Base-by-base conservation (phyloP, 2,113 vertebrate genomes). In the Dipodomys spectabilis region DNA sequence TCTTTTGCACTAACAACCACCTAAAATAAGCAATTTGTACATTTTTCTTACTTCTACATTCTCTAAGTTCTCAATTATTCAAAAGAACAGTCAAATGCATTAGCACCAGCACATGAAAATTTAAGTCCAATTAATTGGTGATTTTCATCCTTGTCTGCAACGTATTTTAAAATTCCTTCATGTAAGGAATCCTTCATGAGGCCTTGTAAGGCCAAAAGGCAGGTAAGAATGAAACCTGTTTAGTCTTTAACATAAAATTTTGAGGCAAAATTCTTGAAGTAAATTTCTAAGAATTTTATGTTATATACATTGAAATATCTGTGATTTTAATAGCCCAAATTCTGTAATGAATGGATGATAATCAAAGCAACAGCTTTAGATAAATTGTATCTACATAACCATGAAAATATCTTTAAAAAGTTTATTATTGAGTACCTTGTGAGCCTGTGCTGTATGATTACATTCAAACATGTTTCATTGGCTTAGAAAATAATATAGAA, bases 251-350 rank as follows among this genome's bases (percentile, higher is more conserved):
- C 13, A 60, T 11, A 87, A 1, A 73, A 81, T 89, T 94, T 91
- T 93, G 45, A 79, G 89, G 12, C 44, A 77, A 67, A 67, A 75
- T 32, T 28, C 3, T 39, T 82, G 25, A 67, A 53, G 10, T 22
- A 62, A 80, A 75, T 3, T 64, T 69, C 32, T 91, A 19, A 93
- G 18, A 84, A 67, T 35, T 69, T 45, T 89, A 20, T 82, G 2
- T 65, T 86, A 49, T 45, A 6, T 30, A 1, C 15, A 67, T 60
- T 74, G 22, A 85, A 87, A 25, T 1, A 35, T 73, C 49, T 2
- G 65, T 92, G 65, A 77, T 90, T 84, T 4, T 9, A 84, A 68
- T 13, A 83, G 27, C 11, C 57, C 72, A 97, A 94, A 78, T 49
- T 73, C 35, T 12, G 7, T n/a, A 71, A 93, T 78, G 73, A 35